These are phyloP conservation scores for Lanistes nyassanus DNA, from an alignment of 1,140 invertebrate genomes.

Conservation along the genomic window DNA sequence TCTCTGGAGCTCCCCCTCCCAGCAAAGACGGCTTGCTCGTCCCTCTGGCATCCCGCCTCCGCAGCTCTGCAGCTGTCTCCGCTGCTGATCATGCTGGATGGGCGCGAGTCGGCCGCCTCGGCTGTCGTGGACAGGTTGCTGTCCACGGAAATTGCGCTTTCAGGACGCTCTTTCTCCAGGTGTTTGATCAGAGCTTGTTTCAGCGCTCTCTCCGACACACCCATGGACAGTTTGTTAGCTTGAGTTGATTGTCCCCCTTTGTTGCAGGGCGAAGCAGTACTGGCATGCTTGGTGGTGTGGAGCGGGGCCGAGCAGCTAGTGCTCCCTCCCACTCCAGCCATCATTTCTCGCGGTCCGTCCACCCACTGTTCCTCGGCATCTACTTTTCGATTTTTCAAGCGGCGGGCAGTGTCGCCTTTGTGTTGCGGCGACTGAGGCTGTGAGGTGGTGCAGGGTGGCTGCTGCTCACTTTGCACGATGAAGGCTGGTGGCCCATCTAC, in stretches of 20 bases:
- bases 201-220: slow-evolving; percentile 33
- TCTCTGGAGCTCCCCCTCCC: neutral
- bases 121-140: slow-evolving; percentile 46
- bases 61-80: slow-evolving; percentile 21
- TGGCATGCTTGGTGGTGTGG: slow-evolving; percentile 41
- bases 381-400: slow-evolving; percentile 66
- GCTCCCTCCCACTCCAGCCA: slow-evolving; percentile 30
- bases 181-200: slow-evolving; percentile 41
- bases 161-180: slow-evolving; percentile 49
- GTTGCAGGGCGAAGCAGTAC: slow-evolving; percentile 8
- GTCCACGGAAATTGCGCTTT: slow-evolving; percentile 52
- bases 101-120: slow-evolving; percentile 49
- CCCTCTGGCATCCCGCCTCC: neutral
- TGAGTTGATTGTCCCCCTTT: slow-evolving; percentile 31
- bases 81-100: slow-evolving; percentile 45
- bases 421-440: slow-evolving; percentile 4
- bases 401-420: slow-evolving; percentile 13
- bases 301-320: slow-evolving; percentile 37
- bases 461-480: slow-evolving; percentile 41
- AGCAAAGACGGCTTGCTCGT: neutral
- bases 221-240: slow-evolving; percentile 31
- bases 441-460: slow-evolving; percentile 26
- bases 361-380: slow-evolving; percentile 93
- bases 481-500: slow-evolving; percentile 64
- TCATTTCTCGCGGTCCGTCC: slow-evolving; percentile 78